Evolutionary conservation across 2,113 vertebrate genomes (phyloP).

Genomic region (Perccottus glenii): DNA sequence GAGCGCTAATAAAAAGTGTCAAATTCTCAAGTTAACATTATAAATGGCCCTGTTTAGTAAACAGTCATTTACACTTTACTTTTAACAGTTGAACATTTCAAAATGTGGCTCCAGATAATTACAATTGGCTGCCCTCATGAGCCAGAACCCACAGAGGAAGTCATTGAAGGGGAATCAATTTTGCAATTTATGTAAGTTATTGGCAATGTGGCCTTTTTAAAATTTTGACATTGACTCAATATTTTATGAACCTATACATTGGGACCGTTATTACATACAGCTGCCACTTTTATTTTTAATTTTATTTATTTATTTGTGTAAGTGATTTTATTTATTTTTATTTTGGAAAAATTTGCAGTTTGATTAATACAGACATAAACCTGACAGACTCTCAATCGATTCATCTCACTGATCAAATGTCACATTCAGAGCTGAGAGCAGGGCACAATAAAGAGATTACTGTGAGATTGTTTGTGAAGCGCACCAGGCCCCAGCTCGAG

Average conservation of each 20-base stretch:
- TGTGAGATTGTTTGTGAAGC: neutral
- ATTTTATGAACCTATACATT: too few species aligned
- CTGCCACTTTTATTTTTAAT: too few species aligned
- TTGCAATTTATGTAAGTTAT: conserved; percentile 13
- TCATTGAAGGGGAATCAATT: conserved; percentile 19
- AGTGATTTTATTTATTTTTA: neutral
- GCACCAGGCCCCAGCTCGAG: conserved; percentile 4
- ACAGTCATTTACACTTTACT: conserved; percentile 3
- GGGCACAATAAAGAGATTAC: conserved; percentile 1
- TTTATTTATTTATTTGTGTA: too few species aligned
- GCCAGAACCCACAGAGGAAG: conserved; percentile 16
- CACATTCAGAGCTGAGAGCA: neutral
- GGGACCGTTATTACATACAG: too few species aligned
- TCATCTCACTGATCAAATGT: neutral
- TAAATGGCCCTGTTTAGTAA: conserved; percentile 11
- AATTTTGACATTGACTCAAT: neutral
- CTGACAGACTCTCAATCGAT: neutral
- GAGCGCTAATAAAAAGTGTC: too few species aligned
- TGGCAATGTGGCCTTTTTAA: conserved; percentile 21
- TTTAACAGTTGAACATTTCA: conserved; percentile 8
- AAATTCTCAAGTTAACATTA: too few species aligned
- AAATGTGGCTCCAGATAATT: neutral
- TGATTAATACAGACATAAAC: neutral
- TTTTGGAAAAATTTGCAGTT: too few species aligned
- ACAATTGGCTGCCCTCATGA: conserved; percentile 11